A percentile compares a stretch with the other conserved stretches of the same genome.
Conservation (phyloP, 2,113 vertebrate species). For the Reinhardtius hippoglossoides region DNA sequence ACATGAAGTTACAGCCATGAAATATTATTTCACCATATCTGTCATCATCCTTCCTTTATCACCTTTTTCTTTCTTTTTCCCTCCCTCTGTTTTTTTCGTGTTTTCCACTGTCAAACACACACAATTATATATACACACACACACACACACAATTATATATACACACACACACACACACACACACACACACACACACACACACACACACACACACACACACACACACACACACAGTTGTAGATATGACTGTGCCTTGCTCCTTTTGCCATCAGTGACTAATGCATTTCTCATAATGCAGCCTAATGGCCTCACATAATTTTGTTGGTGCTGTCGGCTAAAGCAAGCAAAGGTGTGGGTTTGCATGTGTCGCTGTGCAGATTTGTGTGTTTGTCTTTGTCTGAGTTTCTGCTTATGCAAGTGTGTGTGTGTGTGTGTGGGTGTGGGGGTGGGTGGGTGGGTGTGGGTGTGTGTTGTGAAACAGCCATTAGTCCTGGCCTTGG, state of each 20-base stretch:
- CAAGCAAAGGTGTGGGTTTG: slow-evolving; percentile 28
- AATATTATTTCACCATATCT: slow-evolving; percentile 31
- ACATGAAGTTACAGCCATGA: slow-evolving; percentile 10
- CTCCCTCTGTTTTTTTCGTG: background rate
- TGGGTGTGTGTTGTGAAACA: slow-evolving; percentile 28
- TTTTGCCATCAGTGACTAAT: slow-evolving; percentile 54
- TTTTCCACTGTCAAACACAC: background rate
- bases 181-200: no score
- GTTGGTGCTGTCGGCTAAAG: slow-evolving; percentile 41
- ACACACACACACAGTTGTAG: background rate
- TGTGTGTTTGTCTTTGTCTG: slow-evolving; percentile 25
- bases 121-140: no score
- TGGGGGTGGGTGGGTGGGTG: slow-evolving; percentile 27
- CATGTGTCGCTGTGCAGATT: slow-evolving; percentile 11
- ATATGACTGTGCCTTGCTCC: slow-evolving; percentile 20
- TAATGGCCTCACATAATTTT: slow-evolving; percentile 44
- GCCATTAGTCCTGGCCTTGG: slow-evolving; percentile 52
- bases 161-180: background rate
- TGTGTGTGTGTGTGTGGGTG: slow-evolving; percentile 17
- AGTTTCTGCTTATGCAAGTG: slow-evolving; percentile 17
- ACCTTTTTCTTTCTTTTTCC: slow-evolving; percentile 5
- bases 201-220: no score
- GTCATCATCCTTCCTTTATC: slow-evolving; percentile 7
- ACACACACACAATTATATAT: no score
- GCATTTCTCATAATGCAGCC: slow-evolving; percentile 53